A percentile compares a stretch with the other conserved stretches of the same genome.
Evolutionary conservation across 2,113 vertebrate species (phyloP).

Genomic region (Machaerirhynchus nigripectus): DNA sequence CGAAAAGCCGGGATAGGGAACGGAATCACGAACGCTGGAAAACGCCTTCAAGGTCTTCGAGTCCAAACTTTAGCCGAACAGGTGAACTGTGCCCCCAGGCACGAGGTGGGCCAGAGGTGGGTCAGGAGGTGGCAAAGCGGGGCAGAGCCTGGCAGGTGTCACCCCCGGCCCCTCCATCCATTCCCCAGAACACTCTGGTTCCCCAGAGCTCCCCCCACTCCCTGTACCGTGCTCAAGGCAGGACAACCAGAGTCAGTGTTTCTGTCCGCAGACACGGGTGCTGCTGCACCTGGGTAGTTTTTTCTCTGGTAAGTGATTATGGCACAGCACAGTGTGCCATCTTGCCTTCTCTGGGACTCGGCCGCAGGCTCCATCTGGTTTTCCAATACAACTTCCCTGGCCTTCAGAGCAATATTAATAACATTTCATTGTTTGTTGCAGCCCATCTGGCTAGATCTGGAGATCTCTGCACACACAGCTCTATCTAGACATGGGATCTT

Average conservation of each 20-base stretch:
- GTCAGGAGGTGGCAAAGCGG: background rate
- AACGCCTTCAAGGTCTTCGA: rapidly evolving
- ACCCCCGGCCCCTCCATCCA: rapidly evolving
- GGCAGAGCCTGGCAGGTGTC: background rate
- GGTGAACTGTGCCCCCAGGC: background rate
- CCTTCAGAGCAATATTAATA: background rate
- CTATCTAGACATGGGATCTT: background rate
- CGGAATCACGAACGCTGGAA: rapidly evolving
- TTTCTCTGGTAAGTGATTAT: rapidly evolving
- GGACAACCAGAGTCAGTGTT: rapidly evolving
- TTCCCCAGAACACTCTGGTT: no score
- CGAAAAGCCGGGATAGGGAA: background rate
- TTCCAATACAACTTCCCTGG: background rate
- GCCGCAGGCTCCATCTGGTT: background rate
- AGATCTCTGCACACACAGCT: background rate
- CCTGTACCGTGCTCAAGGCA: rapidly evolving
- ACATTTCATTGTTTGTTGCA: background rate
- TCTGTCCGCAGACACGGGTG: rapidly evolving
- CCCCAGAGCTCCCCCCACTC: rapidly evolving
- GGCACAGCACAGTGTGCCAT: rapidly evolving
- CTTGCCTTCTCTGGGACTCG: background rate
- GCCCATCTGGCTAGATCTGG: rapidly evolving
- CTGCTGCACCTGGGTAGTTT: rapidly evolving
- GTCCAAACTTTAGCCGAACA: rapidly evolving
- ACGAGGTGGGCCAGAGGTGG: background rate